phyloP scores from a whole-genome alignment of 2,113 vertebrate genomes.

The Strix aluco region DNA sequence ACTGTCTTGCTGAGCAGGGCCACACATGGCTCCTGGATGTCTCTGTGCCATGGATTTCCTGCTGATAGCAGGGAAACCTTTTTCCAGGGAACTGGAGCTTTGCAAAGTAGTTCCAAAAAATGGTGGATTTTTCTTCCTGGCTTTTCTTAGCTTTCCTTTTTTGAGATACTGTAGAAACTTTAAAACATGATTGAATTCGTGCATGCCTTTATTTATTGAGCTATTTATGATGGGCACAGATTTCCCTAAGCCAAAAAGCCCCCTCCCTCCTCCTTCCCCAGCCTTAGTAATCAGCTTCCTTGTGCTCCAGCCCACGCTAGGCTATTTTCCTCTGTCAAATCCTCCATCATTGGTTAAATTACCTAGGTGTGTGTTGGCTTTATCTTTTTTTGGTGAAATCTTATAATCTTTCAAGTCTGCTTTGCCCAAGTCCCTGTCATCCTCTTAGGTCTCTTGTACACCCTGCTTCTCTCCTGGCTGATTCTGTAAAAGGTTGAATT shows the following conservation, averaged over 20 bases:
- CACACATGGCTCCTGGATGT: not conserved
- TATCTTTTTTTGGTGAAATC: constrained; percentile 4
- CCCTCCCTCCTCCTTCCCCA: constrained; percentile 56
- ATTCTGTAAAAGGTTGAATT: not conserved
- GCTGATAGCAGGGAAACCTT: not conserved
- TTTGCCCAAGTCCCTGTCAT: not conserved
- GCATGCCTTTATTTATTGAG: constrained; percentile 57
- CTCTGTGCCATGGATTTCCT: not conserved
- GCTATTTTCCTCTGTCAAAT: constrained; percentile 58
- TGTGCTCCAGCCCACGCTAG: constrained; percentile 56
- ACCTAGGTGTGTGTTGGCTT: constrained; percentile 39
- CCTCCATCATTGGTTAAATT: constrained; percentile 40
- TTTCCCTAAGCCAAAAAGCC: constrained; percentile 59
- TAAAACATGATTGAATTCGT: constrained; percentile 25
- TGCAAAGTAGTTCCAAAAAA: not conserved
- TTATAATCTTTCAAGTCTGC: not conserved
- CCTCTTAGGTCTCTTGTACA: not conserved
- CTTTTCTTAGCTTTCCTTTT: constrained; percentile 12
- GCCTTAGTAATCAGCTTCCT: constrained; percentile 57
- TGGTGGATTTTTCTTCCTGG: not conserved
- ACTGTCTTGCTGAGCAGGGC: not conserved
- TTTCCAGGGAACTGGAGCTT: not conserved
- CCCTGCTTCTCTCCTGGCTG: not conserved
- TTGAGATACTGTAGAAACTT: not conserved
- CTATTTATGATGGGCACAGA: constrained; percentile 51